Evolutionary conservation across 2,797 vertebrate genomes (phyloP).

Genomic region (Gambelia wislizenii): DNA sequence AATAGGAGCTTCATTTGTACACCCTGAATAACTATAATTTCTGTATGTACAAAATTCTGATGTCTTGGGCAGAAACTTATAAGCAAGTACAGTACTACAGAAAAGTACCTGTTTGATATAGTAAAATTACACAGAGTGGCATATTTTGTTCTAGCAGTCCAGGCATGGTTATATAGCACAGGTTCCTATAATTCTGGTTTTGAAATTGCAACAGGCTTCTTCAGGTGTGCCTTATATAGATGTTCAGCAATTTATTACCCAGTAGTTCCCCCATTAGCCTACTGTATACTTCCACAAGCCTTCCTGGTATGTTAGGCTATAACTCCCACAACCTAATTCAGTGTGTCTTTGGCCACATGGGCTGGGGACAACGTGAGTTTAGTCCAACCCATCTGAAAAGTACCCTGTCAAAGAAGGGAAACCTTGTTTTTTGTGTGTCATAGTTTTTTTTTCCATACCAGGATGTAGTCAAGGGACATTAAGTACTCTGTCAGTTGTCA

Average conservation of each 20-base stretch:
- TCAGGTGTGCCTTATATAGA: not conserved
- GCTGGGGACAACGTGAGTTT: too few relatives aligned
- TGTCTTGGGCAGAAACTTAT: not conserved
- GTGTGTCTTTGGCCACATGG: too few relatives aligned
- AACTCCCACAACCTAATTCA: too few relatives aligned
- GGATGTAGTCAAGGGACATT: not conserved
- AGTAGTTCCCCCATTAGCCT: not conserved
- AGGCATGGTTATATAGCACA: not conserved
- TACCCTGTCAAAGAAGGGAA: too few relatives aligned
- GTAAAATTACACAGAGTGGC: not conserved
- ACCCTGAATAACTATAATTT: slow-evolving; percentile 14
- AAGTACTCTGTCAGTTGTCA: not conserved
- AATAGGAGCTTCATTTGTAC: not conserved
- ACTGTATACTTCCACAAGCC: too few relatives aligned
- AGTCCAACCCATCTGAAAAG: too few relatives aligned
- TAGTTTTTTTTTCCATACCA: not conserved
- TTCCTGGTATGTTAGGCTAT: too few relatives aligned
- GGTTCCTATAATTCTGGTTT: not conserved
- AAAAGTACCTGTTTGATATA: not conserved
- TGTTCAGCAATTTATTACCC: not conserved
- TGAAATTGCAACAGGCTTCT: not conserved
- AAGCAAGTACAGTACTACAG: not conserved
- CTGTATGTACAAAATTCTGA: not conserved
- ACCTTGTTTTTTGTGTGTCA: not conserved
- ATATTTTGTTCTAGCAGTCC: not conserved